Base-by-base conservation (phyloP, 1,140 invertebrate genomes). In the Bilobella aurantiaca region DNA sequence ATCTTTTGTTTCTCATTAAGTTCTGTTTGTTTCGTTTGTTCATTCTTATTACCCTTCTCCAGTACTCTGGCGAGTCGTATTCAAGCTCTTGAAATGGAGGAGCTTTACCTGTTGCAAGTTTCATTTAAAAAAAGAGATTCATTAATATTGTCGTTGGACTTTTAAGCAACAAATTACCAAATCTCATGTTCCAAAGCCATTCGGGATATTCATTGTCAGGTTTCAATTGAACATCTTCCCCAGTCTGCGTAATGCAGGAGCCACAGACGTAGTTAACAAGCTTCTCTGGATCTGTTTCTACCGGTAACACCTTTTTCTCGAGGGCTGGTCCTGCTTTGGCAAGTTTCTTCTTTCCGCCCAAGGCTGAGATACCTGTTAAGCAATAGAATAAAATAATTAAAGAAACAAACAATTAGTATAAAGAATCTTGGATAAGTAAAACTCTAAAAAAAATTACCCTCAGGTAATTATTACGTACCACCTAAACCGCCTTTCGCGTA, bases 131-230 rank as follows among this genome's bases (percentile, higher is more conserved):
- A 59, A 59, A 59, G 16, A 59, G 28, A 34, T 59, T 5, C 25
- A 59, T 59, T 12, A 25, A 12, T 8, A 59, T 59, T 57, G 12
- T 21, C 14, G 53, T 12, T 12, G 14, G 21, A 8, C 53, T 12
- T 28, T 21, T 14, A 59, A 59, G n/a, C 16, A 18, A 3, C 31
- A 8, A 8, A 66, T 70, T 70, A 73, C 81, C 79, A 28, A 81
- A 83, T 64, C 83, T 79, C 16, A 96, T 74, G 0, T 73, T 80
- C 92, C 92, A 96, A 23, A 97, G 77, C 93, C 93, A 97, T 25
- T 91, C 90, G 0, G 93, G 93, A 78, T 97, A 97, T 75, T 95
- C 92, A 62, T 80, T 82, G 75, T 96, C 89, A 1, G 86, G 82
- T 77, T 88, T 89, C 14, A 97, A 66, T 81, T 91, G 82, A 21